phyloP scores from a whole-genome alignment of 2,888 invertebrate genomes.

The Pycnomerus fuliginosus region DNA sequence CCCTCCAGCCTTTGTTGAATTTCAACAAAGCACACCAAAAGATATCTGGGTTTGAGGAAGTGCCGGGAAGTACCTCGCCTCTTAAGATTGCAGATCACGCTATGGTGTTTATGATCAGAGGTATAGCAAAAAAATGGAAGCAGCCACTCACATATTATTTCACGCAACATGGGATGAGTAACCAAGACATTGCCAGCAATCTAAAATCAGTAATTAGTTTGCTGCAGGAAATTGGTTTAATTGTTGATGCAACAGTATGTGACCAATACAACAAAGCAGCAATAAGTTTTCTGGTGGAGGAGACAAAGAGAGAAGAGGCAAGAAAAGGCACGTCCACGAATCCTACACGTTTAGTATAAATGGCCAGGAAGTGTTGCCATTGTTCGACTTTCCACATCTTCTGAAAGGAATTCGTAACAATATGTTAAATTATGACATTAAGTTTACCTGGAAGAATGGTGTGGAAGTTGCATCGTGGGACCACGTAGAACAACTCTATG shows the following conservation, averaged over 20 bases:
- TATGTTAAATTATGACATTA: background rate
- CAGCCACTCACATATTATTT: slow-evolving; percentile 6
- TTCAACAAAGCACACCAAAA: slow-evolving; percentile 4
- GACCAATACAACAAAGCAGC: slow-evolving; percentile 10
- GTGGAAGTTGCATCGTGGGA: slow-evolving; percentile 6
- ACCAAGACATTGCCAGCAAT: background rate
- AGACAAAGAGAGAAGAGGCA: background rate
- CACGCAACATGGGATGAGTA: slow-evolving; percentile 2
- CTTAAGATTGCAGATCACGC: slow-evolving; percentile 16
- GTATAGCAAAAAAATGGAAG: slow-evolving; percentile 6
- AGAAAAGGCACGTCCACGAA: background rate
- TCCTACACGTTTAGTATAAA: background rate
- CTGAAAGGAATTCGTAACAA: slow-evolving; percentile 6
- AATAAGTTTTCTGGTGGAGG: background rate
- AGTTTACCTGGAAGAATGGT: slow-evolving; percentile 8
- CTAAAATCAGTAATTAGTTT: background rate
- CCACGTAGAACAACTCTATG: slow-evolving; percentile 6
- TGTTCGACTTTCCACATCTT: slow-evolving; percentile 3
- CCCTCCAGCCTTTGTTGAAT: slow-evolving; percentile 5
- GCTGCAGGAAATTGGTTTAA: slow-evolving; percentile 1
- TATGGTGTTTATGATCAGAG: slow-evolving; percentile 9
- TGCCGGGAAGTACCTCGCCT: too few species aligned
- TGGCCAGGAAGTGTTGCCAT: background rate
- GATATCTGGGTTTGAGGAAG: slow-evolving; percentile 14
- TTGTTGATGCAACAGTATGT: slow-evolving; percentile 5